Base-by-base conservation (phyloP, 2,797 vertebrate genomes). In the Spondyliosoma cantharus region DNA sequence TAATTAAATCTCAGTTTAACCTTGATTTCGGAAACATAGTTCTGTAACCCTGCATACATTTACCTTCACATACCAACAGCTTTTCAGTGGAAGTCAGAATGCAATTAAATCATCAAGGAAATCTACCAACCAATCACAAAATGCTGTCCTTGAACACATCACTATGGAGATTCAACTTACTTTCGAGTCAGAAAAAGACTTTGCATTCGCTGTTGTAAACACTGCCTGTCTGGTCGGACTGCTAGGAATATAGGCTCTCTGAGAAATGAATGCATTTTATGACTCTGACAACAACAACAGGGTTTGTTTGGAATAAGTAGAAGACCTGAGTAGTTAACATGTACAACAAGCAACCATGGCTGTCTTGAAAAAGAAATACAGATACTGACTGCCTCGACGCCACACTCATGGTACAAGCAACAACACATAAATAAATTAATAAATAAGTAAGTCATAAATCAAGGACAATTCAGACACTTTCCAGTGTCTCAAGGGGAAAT, bases 301-400 rank as follows among this genome's bases (percentile, higher is more conserved):
- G 48, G 37, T 61, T 70, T 74, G 52, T 59, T 71, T 54, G 67
- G 46, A 56, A 76, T 14, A 64, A 52, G 62, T 24, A 65, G 42
- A 67, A 66, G 46, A 63, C 15, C 19, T 13, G 46, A 58, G 61
- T 70, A 49, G 53, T 81, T 73, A 64, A 74, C 54, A 72, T 79
- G 59, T 66, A 59, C 56, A 53, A 56, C 37, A 27, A 70, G 20
- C 48, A 20, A 22, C 62, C 42, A 3, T 1, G 24, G 58, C 58
- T 58, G 17, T 64, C 52, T 37, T 66, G 59, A 61, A 75, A 62
- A 69, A 61, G 4, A 71, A 75, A 60, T 45, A 64, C 58, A 61
- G 19, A 59, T 3, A 66, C 13, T 53, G 14, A 56, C 24, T 42
- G 67, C 9, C 67, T 70, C 8, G 54, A 22, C 1, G 2, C 16